These are phyloP conservation scores for Cylindroiulus punctatus DNA, from an alignment of 2,888 invertebrate genomes.

Conservation along the genomic window DNA sequence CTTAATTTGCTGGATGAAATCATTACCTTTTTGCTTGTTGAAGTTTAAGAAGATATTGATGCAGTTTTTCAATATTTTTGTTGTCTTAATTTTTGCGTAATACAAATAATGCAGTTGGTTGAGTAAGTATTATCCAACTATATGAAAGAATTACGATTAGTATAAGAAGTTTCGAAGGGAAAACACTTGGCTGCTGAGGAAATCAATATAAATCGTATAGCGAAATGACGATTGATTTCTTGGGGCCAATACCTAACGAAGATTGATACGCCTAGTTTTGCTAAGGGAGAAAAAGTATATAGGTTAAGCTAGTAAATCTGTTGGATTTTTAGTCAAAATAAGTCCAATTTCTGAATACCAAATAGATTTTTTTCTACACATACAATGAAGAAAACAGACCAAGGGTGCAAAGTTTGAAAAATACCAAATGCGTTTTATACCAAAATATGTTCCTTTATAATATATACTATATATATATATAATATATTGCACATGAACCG, in stretches of 20 bases:
- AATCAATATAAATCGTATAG: neutral
- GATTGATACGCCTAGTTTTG: neutral
- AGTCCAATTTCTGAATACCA: too few relatives aligned
- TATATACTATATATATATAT: too few relatives aligned
- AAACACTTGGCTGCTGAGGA: neutral
- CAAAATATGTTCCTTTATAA: too few relatives aligned
- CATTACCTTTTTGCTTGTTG: too few relatives aligned
- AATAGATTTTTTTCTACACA: too few relatives aligned
- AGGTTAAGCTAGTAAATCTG: neutral
- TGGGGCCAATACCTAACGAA: slow-evolving; percentile 1
- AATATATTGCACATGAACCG: too few relatives aligned
- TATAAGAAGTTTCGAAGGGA: neutral
- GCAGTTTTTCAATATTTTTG: neutral
- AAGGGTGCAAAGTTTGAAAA: too few relatives aligned
- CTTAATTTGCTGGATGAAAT: too few relatives aligned
- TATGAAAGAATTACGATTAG: neutral
- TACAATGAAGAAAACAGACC: too few relatives aligned
- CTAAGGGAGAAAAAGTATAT: neutral
- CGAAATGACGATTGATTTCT: slow-evolving; percentile 21
- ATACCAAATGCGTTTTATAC: too few relatives aligned
- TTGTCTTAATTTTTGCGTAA: neutral
- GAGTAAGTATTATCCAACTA: slow-evolving; percentile 4
- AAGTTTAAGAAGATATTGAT: neutral
- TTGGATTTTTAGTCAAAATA: too few relatives aligned
- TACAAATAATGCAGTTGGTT: neutral